A percentile compares a stretch with the other conserved stretches of the same genome.
Evolutionary conservation across 2,113 vertebrate species (phyloP).

Genomic region (Paracanthobrama guichenoti): DNA sequence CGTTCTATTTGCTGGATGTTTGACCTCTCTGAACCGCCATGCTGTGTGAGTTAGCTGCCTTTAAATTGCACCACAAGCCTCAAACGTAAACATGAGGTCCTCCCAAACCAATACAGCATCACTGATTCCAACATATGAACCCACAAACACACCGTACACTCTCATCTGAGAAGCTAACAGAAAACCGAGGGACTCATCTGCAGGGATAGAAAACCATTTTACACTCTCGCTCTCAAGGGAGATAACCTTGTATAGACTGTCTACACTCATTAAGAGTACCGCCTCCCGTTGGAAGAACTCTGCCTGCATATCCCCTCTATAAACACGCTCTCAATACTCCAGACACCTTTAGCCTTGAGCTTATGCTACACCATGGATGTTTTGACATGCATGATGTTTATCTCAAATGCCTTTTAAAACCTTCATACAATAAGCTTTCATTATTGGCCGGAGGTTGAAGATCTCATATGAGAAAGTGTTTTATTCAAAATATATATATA

Average conservation of each 20-base stretch:
- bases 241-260: conserved; percentile 51
- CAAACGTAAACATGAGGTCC: conserved; percentile 26
- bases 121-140: conserved; percentile 23
- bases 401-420: conserved; percentile 2
- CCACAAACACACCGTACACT: not conserved
- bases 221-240: conserved; percentile 37
- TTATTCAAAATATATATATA: no score
- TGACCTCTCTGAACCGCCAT: conserved; percentile 4
- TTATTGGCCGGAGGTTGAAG: not conserved
- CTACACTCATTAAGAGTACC: conserved; percentile 43
- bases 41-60: not conserved
- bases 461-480: not conserved
- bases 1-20: not conserved
- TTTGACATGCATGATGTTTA: not conserved
- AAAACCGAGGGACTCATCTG: conserved; percentile 46
- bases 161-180: conserved; percentile 26
- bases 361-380: not conserved
- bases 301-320: not conserved
- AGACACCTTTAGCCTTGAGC: conserved; percentile 29
- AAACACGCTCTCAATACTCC: conserved; percentile 30
- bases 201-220: conserved; percentile 48
- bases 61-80: conserved; percentile 2
- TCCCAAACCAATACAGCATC: conserved; percentile 17
- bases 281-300: conserved; percentile 9
- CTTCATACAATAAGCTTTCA: not conserved